These are phyloP conservation scores for Elmis aenea DNA, from an alignment of 2,888 invertebrate species.

Conservation along the genomic window DNA sequence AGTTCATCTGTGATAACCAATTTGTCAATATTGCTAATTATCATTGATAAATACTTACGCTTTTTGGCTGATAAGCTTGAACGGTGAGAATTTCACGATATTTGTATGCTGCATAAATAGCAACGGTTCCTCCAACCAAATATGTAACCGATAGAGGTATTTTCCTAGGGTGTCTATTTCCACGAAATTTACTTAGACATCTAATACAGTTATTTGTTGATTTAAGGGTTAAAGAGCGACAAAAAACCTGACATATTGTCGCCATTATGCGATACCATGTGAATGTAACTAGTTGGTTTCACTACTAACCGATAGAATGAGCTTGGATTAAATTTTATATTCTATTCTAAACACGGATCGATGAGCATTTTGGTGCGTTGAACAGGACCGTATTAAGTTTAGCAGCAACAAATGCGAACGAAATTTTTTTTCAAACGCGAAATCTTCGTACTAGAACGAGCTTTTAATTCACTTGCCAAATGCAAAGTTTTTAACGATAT, in stretches of 20 bases:
- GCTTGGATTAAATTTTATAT: no score
- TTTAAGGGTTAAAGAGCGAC: conserved; percentile 10
- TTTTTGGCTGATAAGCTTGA: conserved; percentile 51
- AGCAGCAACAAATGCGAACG: no score
- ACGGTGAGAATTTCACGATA: conserved; percentile 44
- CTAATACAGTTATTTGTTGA: conserved; percentile 10
- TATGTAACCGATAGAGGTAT: conserved; percentile 24
- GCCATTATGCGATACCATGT: conserved; percentile 16
- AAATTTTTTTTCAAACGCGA: no score
- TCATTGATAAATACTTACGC: no score
- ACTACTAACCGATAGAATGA: conserved; percentile 16
- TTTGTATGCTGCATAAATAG: conserved; percentile 47
- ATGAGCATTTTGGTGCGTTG: no score
- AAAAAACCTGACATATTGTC: conserved; percentile 13
- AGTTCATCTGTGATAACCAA: no score
- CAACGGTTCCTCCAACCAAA: conserved; percentile 45
- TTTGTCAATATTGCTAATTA: no score
- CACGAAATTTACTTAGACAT: conserved; percentile 13
- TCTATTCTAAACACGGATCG: no score
- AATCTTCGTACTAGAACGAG: no score
- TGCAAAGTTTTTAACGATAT: no score
- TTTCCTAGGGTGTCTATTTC: conserved; percentile 6
- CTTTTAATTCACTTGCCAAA: no score
- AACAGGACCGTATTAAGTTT: conserved; percentile 15
- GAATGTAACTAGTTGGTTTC: conserved; percentile 9